Base-by-base conservation (phyloP, 2,888 invertebrate genomes). In the Ophion ellenae region DNA sequence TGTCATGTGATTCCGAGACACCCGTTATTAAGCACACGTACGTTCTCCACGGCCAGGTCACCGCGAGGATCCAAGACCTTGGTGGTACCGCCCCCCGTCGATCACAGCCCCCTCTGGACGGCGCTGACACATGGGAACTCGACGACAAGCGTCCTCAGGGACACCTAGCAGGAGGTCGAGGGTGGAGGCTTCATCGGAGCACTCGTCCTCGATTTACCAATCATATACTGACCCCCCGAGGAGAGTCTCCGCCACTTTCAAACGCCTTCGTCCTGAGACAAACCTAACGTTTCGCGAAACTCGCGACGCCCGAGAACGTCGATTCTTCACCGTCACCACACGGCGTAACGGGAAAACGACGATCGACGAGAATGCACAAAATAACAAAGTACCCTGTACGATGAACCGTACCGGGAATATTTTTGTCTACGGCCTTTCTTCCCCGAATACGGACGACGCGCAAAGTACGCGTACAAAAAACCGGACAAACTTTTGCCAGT, bases 101-200 rank as follows among this genome's bases (percentile, higher is more conserved):
- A 95, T 94, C 97, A 96, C 91, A 97, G 97, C 87, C 97, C 97
- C 74, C 95, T 97, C 88, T 97, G 97, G 97, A 97, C 97, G 76
- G 96, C 97, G 77, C 95, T 97, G 90, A 97, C 97, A 80, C 96
- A 96, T 91, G 97, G 96, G 91, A 96, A 97, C 91, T 94, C 95
- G 81, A 94, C 90, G 93, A 92, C 78, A 67, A 87, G 88, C 83
- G 90, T 90, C 59, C 87, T 90, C 9, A 91, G 90, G n/a, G 92
- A 93, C 87, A 96, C 95, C 95, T 96, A 96, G 94, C 96, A 95
- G 92, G 93, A 93, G 87, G 91, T 94, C 63, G 95, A 95, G 93
- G 95, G 95, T 92, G 95, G 94, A 92, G 94, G 91, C 40, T 92
- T 95, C 88, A 95, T 96, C 87, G 95, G 95, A 90, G 95, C 96